Evolutionary conservation across 2,113 vertebrate genomes (phyloP).

Genomic region (Leptobrachium ailaonicum): DNA sequence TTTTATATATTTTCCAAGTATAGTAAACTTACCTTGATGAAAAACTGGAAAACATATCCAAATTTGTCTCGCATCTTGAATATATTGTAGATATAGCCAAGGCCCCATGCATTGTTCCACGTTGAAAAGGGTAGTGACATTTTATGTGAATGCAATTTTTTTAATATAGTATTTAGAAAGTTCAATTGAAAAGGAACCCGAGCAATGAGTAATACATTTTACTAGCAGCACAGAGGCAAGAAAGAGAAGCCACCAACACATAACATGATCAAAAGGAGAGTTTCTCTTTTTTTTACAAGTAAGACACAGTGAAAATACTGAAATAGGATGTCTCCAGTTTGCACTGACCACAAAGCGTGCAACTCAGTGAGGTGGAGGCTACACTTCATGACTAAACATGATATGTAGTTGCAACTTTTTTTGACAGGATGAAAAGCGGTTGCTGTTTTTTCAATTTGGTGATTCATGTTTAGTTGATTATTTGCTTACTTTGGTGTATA

Average conservation of each 20-base stretch:
- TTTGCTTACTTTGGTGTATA: too few relatives aligned
- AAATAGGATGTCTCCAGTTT: conserved; percentile 46
- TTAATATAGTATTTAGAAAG: neutral
- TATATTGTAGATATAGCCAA: neutral
- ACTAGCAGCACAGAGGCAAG: conserved; percentile 31
- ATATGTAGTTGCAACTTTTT: conserved; percentile 29
- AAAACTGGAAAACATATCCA: neutral
- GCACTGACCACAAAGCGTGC: conserved; percentile 37
- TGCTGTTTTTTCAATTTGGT: neutral
- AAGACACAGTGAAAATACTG: conserved; percentile 54
- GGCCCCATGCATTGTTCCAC: too few relatives aligned
- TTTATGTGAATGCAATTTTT: too few relatives aligned
- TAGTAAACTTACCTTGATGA: neutral
- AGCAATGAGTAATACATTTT: conserved; percentile 30
- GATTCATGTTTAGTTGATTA: too few relatives aligned
- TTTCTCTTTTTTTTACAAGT: conserved; percentile 31
- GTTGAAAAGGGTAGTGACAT: too few relatives aligned
- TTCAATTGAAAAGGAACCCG: conserved; percentile 5
- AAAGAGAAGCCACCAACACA: conserved; percentile 19
- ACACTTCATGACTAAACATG: conserved; percentile 49
- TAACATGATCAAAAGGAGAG: conserved; percentile 23
- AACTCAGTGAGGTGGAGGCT: conserved; percentile 47
- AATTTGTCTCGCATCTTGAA: too few relatives aligned
- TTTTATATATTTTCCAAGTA: too few relatives aligned
- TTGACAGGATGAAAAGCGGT: conserved; percentile 59